Percentiles rank a stretch among this genome's conserved stretches.
These are phyloP conservation scores for Agriotes lineatus DNA, from an alignment of 2,888 invertebrate genomes.

Conservation along the genomic window DNA sequence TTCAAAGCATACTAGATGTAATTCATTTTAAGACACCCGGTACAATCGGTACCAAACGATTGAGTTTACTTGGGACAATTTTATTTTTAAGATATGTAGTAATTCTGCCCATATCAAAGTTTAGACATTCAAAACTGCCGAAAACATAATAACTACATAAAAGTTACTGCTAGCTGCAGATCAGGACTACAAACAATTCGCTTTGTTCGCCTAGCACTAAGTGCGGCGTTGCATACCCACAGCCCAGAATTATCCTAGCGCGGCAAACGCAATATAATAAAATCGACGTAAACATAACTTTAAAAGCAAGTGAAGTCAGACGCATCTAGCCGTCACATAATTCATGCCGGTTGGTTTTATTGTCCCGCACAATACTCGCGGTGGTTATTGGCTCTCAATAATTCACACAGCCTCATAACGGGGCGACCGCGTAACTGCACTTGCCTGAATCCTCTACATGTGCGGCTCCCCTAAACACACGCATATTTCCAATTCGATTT, in stretches of 20 bases:
- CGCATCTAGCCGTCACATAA: constrained; percentile 50
- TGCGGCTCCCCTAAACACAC: constrained; percentile 47
- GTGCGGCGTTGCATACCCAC: neutral
- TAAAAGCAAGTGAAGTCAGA: constrained; percentile 43
- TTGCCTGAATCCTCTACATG: constrained; percentile 42
- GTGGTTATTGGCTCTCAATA: constrained; percentile 60
- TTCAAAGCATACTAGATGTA: too few species aligned
- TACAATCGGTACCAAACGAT: too few species aligned
- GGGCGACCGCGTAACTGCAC: constrained; percentile 46
- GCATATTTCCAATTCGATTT: constrained; percentile 54
- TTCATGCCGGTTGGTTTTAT: constrained; percentile 57
- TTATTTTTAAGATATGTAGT: too few species aligned
- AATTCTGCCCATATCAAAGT: too few species aligned
- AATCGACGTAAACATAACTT: constrained; percentile 40
- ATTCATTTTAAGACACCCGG: too few species aligned
- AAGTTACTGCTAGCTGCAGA: too few species aligned
- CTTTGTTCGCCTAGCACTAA: neutral
- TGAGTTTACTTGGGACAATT: too few species aligned
- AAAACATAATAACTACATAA: too few species aligned
- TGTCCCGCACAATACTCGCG: constrained; percentile 56
- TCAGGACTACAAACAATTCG: too few species aligned
- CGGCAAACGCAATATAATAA: constrained; percentile 23
- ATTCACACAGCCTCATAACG: constrained; percentile 56
- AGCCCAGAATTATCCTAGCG: constrained; percentile 3
- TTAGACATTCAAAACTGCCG: too few species aligned